phyloP scores from a whole-genome alignment of 2,797 vertebrate genomes.

The Poecilia velifera region DNA sequence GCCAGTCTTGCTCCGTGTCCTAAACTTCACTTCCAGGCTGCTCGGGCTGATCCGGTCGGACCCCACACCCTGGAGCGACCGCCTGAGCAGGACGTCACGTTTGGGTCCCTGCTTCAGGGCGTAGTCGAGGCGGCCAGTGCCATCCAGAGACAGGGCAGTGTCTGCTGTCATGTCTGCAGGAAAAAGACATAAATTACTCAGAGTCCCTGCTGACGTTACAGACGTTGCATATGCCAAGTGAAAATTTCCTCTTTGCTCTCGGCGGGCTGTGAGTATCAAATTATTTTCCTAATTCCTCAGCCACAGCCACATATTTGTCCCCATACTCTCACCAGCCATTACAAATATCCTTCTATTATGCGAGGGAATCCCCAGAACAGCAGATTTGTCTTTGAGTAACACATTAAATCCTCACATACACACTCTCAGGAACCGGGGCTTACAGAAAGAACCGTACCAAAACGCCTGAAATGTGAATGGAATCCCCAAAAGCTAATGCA shows the following conservation, averaged over 20 bases:
- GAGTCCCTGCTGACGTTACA: slow-evolving; percentile 23
- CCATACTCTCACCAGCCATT: slow-evolving; percentile 29
- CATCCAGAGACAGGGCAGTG: slow-evolving; percentile 92
- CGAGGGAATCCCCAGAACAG: slow-evolving; percentile 5
- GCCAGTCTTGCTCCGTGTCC: slow-evolving; percentile 92
- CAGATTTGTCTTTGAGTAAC: slow-evolving; percentile 1
- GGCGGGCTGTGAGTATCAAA: slow-evolving; percentile 1
- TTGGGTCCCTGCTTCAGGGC: slow-evolving; percentile 87
- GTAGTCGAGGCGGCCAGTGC: slow-evolving; percentile 93
- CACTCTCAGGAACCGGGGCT: neutral
- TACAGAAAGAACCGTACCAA: neutral
- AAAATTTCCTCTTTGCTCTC: slow-evolving; percentile 36
- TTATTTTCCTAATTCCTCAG: slow-evolving; percentile 45
- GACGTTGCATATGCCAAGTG: slow-evolving; percentile 1
- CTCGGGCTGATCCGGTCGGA: slow-evolving; percentile 55
- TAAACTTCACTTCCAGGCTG: slow-evolving; percentile 92
- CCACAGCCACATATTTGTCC: slow-evolving; percentile 35
- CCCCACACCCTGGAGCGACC: slow-evolving; percentile 55
- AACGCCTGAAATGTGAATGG: neutral
- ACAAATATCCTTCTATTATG: slow-evolving; percentile 29
- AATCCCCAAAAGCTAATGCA: slow-evolving; percentile 2
- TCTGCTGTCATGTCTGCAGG: slow-evolving; percentile 88
- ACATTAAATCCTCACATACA: neutral
- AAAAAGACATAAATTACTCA: slow-evolving; percentile 12
- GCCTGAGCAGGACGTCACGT: slow-evolving; percentile 86